Evolutionary conservation across 2,888 invertebrate genomes (phyloP).

Genomic region (Monochamus alternatus): DNA sequence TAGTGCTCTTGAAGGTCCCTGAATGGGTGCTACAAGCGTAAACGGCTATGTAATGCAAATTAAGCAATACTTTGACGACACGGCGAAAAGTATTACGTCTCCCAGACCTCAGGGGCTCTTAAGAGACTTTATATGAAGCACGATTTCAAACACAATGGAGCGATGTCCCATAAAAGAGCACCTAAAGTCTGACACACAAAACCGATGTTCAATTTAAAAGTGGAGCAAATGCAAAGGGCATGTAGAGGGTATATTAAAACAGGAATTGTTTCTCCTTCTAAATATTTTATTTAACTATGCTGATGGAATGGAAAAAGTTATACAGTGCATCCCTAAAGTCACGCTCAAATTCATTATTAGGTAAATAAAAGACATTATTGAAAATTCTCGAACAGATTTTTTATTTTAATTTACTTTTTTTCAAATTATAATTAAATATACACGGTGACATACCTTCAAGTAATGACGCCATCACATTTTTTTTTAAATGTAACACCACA

Average conservation of each 20-base stretch:
- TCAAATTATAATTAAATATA: no score
- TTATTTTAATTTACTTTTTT: no score
- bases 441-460: no score
- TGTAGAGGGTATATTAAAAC: conserved; percentile 27
- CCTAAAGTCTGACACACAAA: conserved; percentile 33
- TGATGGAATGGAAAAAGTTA: background rate
- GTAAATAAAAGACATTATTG: no score
- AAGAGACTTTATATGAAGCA: conserved; percentile 32
- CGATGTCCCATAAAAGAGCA: conserved; percentile 31
- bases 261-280: conserved; percentile 22
- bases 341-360: no score
- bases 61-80: conserved; percentile 36
- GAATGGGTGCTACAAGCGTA: conserved; percentile 19
- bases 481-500: no score
- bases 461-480: no score
- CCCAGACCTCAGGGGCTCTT: conserved; percentile 19
- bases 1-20: conserved; percentile 18
- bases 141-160: conserved; percentile 32
- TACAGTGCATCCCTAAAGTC: no score
- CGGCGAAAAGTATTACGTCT: conserved; percentile 16
- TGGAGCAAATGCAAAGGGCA: conserved; percentile 25
- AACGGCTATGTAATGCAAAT: conserved; percentile 36
- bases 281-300: conserved; percentile 12
- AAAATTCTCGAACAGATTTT: no score
- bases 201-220: conserved; percentile 39